Evolutionary conservation across 2,797 vertebrate genomes (phyloP).

Genomic region (Aphelocoma californica): DNA sequence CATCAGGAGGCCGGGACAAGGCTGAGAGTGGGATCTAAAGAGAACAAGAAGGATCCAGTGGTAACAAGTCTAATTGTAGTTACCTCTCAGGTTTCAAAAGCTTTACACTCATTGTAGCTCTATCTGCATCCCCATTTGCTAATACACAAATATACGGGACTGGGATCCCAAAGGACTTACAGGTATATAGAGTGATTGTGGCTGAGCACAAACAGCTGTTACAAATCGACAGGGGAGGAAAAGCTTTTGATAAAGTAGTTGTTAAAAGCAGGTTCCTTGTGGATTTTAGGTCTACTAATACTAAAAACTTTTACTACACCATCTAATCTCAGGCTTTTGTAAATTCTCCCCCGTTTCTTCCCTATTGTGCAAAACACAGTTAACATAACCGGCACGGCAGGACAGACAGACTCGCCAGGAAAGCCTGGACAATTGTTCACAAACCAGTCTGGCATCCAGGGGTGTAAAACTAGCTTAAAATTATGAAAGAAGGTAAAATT

Average conservation of each 20-base stretch:
- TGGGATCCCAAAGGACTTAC: neutral
- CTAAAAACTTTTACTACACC: neutral
- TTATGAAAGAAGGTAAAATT: neutral
- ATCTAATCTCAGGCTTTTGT: neutral
- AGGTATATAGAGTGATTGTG: neutral
- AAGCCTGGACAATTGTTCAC: neutral
- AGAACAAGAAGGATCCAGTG: neutral
- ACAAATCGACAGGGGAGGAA: fast-evolving
- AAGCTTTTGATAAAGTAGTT: neutral
- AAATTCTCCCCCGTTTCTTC: neutral
- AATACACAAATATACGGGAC: neutral
- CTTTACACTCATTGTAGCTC: neutral
- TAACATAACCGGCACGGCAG: neutral
- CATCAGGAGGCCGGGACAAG: neutral
- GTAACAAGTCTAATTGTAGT: neutral
- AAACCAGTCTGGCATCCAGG: neutral
- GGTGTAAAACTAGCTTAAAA: neutral
- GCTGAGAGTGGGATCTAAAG: neutral
- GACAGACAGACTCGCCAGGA: neutral
- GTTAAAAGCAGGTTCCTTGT: neutral
- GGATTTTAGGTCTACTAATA: neutral
- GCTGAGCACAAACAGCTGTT: neutral
- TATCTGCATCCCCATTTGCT: neutral
- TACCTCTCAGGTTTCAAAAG: neutral
- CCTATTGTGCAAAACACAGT: neutral